Evolutionary conservation across 2,113 vertebrate species (phyloP), one percentile per base, ranked within the genome.

Genomic region (Gobio gobio): DNA sequence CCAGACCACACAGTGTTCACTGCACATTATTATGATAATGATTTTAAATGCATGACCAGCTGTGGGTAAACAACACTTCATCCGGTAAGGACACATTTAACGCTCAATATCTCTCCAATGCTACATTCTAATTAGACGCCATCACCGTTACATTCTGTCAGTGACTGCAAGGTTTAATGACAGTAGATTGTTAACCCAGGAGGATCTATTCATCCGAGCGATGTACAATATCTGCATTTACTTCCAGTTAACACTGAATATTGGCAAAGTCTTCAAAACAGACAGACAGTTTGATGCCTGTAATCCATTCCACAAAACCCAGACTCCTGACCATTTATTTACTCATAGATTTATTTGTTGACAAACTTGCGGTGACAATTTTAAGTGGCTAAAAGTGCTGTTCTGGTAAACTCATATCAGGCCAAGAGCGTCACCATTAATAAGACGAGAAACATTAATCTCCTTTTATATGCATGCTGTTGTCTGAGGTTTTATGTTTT

Each of bases 31-130:
- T 70, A 78, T 82, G 81, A 85, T 85, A 82, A 87, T 85, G 78
- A 85, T 87, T 87, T 87, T 85, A 85, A 82, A 87, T 78, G 86
- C 86, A 85, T 68, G 58, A 82, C 43, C 79, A 82, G 64, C 63
- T 82, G 79, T 54, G 63, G n/a, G 83, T 87, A 85, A 87, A 87
- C 72, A 84, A 66, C 54, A 79, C 70, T 81, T 87, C 56, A 87
- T 85, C 83, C 59, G 24, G 16, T 74, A 47, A 5, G 24, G n/a
- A 61, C 77, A 76, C 43, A 58, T 58, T 26, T 83, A 78, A 85
- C 16, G 75, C 84, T 56, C 85, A 82, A 83, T 88, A 83, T 79
- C 75, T 66, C 59, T 54, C 7, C 75, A 61, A 16, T 59, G 59
- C 29, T 40, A 66, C 36, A 84, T 64, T 75, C 26, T 77, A 77